These are phyloP conservation scores for Sycophila texana DNA, from an alignment of 2,888 invertebrate species.

Conservation along the genomic window DNA sequence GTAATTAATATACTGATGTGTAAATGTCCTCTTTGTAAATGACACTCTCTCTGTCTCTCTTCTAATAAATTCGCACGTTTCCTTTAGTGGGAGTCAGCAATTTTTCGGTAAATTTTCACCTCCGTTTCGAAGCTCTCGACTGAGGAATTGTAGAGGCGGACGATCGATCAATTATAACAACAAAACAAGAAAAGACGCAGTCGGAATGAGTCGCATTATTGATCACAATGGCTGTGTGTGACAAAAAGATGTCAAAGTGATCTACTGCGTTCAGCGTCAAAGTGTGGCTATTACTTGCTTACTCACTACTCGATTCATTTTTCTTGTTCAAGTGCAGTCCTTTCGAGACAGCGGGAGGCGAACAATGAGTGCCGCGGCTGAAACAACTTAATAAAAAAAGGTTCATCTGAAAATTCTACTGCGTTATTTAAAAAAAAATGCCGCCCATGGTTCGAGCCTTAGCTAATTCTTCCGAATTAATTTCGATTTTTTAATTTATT, in stretches of 20 bases:
- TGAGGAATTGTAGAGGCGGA: background rate
- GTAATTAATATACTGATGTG: background rate
- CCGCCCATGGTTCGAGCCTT: no score
- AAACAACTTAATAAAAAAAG: no score
- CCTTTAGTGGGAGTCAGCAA: background rate
- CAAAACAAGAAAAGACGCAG: background rate
- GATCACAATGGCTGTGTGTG: slow-evolving; percentile 6
- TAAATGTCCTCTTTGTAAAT: background rate
- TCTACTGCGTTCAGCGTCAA: slow-evolving; percentile 30
- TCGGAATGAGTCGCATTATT: background rate
- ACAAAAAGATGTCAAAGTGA: slow-evolving; percentile 38
- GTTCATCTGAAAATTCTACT: no score
- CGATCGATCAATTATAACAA: slow-evolving; percentile 15
- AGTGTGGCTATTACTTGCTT: slow-evolving; percentile 9
- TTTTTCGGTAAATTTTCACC: background rate
- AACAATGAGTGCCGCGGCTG: no score
- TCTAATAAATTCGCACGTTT: no score
- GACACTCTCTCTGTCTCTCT: no score
- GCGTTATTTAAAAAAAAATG: no score
- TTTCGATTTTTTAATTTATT: no score
- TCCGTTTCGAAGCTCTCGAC: background rate
- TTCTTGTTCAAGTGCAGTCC: slow-evolving; percentile 20
- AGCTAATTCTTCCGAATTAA: no score
- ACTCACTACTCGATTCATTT: slow-evolving; percentile 36
- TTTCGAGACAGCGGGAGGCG: slow-evolving; percentile 7